These are phyloP conservation scores for Pseudorectes ferrugineus DNA, from an alignment of 2,113 vertebrate species.

Conservation along the genomic window DNA sequence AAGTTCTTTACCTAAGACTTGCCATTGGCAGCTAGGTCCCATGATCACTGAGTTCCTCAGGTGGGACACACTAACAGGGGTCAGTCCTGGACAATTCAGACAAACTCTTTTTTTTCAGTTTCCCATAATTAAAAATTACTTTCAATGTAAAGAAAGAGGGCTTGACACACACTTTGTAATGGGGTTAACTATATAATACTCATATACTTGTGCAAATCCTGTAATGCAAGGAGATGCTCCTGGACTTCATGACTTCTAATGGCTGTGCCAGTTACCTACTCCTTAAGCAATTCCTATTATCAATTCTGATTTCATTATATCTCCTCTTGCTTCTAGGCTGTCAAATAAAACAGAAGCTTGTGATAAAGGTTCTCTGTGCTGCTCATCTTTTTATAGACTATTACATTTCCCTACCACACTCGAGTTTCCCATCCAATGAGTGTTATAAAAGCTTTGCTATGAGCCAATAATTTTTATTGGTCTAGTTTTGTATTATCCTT, in stretches of 20 bases:
- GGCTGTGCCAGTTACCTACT: background rate
- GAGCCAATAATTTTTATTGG: background rate
- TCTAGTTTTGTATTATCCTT: background rate
- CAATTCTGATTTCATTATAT: background rate
- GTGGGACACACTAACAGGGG: background rate
- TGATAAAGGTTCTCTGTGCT: background rate
- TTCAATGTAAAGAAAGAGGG: background rate
- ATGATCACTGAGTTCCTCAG: background rate
- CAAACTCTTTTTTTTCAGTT: background rate
- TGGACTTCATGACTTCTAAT: background rate
- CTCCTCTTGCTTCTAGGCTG: background rate
- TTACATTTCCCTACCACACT: background rate
- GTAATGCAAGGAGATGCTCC: background rate
- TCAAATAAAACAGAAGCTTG: background rate
- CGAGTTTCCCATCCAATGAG: background rate
- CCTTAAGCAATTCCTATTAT: background rate
- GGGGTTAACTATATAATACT: background rate
- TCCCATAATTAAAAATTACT: background rate
- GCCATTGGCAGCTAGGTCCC: background rate
- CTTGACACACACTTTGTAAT: background rate
- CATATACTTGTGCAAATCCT: background rate
- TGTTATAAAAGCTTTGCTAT: background rate
- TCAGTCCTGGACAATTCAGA: background rate
- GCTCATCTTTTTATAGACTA: background rate
- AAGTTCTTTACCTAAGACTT: background rate